Percentiles rank a stretch among this genome's conserved stretches.
These are phyloP conservation scores for Ambastaia sidthimunki DNA, from an alignment of 2,797 vertebrate genomes.

Conservation along the genomic window DNA sequence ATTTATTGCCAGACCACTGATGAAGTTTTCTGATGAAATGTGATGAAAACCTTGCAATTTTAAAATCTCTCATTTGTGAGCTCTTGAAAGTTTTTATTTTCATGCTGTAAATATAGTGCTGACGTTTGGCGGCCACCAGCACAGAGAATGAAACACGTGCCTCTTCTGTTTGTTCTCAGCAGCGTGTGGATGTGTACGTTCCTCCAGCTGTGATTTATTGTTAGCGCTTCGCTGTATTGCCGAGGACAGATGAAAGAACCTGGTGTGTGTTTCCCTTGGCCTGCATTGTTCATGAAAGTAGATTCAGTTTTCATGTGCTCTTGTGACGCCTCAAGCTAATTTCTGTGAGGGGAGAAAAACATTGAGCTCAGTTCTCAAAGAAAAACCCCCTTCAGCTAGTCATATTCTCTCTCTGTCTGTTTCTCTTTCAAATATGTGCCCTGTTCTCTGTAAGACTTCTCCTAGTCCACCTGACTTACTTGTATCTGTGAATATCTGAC, in stretches of 20 bases:
- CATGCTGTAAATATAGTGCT: constrained; percentile 9
- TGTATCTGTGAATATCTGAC: constrained; percentile 15
- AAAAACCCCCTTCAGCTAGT: constrained; percentile 11
- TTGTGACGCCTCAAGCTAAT: constrained; percentile 35
- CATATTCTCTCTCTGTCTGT: constrained; percentile 4
- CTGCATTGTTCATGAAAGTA: constrained; percentile 21
- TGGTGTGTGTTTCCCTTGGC: constrained; percentile 11
- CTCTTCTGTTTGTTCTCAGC: constrained; percentile 25
- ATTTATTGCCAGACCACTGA: not conserved
- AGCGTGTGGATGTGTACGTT: not conserved
- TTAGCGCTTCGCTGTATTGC: not conserved
- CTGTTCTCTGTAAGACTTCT: constrained; percentile 4
- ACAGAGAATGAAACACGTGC: not conserved
- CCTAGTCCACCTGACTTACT: not conserved
- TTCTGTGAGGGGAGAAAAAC: constrained; percentile 6
- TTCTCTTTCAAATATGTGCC: constrained; percentile 33
- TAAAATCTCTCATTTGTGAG: not conserved
- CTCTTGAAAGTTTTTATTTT: constrained; percentile 36
- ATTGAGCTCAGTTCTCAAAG: constrained; percentile 20
- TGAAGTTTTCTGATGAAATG: constrained; percentile 29
- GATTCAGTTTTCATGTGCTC: constrained; percentile 32
- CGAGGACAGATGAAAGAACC: constrained; percentile 2
- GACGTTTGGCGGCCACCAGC: not conserved
- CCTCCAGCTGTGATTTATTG: constrained; percentile 34
- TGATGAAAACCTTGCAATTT: constrained; percentile 1